Evolutionary conservation across 2,797 vertebrate species (phyloP).

Genomic region (Catostomus latipinnis): DNA sequence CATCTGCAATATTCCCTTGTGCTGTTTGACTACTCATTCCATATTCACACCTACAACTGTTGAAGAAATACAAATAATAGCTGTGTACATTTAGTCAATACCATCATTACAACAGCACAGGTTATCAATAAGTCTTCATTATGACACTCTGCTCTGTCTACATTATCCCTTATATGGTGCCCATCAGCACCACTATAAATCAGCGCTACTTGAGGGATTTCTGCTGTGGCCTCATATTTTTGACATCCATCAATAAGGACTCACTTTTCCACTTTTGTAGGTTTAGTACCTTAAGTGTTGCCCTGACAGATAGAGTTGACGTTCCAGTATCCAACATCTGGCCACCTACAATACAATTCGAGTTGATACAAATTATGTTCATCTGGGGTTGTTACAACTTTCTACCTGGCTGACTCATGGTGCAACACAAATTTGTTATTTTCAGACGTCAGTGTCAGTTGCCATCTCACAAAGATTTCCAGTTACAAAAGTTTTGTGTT

Average conservation of each 20-base stretch:
- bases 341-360: conserved; percentile 52
- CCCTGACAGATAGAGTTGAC: conserved; percentile 50
- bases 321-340: conserved; percentile 67
- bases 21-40: conserved; percentile 65
- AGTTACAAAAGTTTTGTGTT: not conserved
- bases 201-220: conserved; percentile 70
- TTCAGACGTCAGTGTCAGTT: conserved; percentile 59
- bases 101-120: conserved; percentile 72
- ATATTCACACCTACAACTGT: conserved; percentile 72
- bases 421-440: conserved; percentile 58
- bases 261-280: conserved; percentile 70
- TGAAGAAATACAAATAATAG: conserved; percentile 78
- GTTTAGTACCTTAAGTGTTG: conserved; percentile 29
- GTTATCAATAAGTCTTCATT: conserved; percentile 80
- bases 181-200: conserved; percentile 63
- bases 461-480: conserved; percentile 61
- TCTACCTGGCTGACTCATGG: conserved; percentile 41
- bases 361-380: conserved; percentile 71
- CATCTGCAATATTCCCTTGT: not conserved
- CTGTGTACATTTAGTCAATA: conserved; percentile 75
- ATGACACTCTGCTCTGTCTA: conserved; percentile 75
- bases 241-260: conserved; percentile 77
- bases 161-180: conserved; percentile 73
- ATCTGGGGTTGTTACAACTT: conserved; percentile 61
- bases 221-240: conserved; percentile 71